Evolutionary conservation across 2,113 vertebrate species (phyloP).

Genomic region (Laticauda colubrina): DNA sequence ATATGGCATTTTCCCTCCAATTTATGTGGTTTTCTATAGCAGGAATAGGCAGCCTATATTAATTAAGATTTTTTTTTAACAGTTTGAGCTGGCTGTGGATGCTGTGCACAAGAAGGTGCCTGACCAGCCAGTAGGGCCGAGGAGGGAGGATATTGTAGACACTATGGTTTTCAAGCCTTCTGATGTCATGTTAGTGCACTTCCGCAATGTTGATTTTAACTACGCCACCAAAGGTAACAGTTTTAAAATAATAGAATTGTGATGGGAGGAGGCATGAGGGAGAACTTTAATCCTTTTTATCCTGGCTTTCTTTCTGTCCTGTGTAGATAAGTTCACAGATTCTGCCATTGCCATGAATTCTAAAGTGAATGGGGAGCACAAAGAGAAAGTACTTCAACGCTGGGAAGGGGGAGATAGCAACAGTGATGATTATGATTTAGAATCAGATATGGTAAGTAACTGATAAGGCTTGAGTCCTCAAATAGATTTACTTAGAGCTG

Average conservation of each 20-base stretch:
- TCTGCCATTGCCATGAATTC: slow-evolving; percentile 80
- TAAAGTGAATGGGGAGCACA: slow-evolving; percentile 88
- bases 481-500: background rate
- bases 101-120: slow-evolving; percentile 81
- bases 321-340: slow-evolving; percentile 85
- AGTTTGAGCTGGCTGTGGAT: slow-evolving; percentile 91
- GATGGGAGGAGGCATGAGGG: background rate
- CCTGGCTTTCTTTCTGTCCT: background rate
- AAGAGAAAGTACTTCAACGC: slow-evolving; percentile 87
- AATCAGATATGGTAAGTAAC: slow-evolving; percentile 78
- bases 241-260: background rate
- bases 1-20: background rate
- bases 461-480: background rate
- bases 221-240: slow-evolving; percentile 84
- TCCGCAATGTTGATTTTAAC: slow-evolving; percentile 89
- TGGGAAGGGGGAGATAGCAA: slow-evolving; percentile 90
- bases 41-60: background rate
- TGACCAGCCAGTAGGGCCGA: slow-evolving; percentile 73
- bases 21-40: background rate
- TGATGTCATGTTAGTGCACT: slow-evolving; percentile 86
- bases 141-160: slow-evolving; percentile 88
- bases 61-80: slow-evolving; percentile 1
- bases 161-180: slow-evolving; percentile 89
- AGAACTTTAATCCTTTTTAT: background rate
- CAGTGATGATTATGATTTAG: slow-evolving; percentile 86